Evolutionary conservation across 2,797 vertebrate genomes (phyloP).

Genomic region (Mormyrus hasselquistii): DNA sequence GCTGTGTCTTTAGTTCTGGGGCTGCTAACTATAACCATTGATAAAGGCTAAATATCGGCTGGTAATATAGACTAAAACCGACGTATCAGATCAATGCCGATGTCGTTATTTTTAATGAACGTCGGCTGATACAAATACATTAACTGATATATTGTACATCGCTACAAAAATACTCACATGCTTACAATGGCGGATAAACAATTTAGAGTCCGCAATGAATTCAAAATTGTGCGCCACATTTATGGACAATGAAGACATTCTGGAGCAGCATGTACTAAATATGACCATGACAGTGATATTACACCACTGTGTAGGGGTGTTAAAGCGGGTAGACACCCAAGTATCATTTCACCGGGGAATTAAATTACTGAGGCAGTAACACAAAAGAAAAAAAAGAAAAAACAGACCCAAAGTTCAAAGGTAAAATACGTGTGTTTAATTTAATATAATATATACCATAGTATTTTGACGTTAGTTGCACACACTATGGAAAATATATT

Average conservation of each 20-base stretch:
- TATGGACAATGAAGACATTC: neutral
- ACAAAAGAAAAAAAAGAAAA: neutral
- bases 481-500: slow-evolving; percentile 13
- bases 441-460: neutral
- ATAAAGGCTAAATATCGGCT: neutral
- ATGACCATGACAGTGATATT: neutral
- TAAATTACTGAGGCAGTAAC: neutral
- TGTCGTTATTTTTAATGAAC: neutral
- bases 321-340: neutral
- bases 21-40: neutral
- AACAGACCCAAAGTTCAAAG: neutral
- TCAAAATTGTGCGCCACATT: neutral
- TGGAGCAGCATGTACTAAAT: neutral
- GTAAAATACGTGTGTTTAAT: neutral
- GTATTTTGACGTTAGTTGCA: neutral
- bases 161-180: neutral
- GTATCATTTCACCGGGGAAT: neutral
- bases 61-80: neutral
- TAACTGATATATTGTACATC: neutral
- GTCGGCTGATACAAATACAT: neutral
- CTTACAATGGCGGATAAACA: neutral
- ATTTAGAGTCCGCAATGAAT: neutral
- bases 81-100: neutral
- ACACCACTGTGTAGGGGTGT: neutral
- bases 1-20: neutral